A percentile compares a stretch with the other conserved stretches of the same genome.
phyloP scores from a whole-genome alignment of 2,888 invertebrate species.

The Sepiola atlantica region DNA sequence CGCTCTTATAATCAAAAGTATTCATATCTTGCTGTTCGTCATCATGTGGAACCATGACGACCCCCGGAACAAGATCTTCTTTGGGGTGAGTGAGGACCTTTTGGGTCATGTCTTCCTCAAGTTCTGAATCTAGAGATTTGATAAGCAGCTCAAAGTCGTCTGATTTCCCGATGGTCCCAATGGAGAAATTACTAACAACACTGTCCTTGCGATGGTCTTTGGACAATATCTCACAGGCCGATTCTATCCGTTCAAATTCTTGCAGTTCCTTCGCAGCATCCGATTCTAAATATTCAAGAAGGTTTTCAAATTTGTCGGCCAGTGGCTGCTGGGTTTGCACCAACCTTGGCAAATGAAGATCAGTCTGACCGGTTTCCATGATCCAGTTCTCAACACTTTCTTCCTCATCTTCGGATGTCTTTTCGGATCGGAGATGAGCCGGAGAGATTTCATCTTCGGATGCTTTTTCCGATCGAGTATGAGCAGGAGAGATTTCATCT shows the following conservation, averaged over 20 bases:
- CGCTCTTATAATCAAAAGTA: neutral
- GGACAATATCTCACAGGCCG: conserved; percentile 6
- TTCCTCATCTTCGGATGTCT: conserved; percentile 6
- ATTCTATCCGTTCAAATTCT: conserved; percentile 38
- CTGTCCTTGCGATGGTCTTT: neutral
- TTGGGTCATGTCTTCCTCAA: neutral
- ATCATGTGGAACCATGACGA: neutral
- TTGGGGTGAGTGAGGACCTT: neutral
- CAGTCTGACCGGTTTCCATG: neutral
- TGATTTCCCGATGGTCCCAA: neutral
- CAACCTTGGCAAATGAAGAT: neutral
- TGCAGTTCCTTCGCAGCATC: neutral
- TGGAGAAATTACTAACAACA: neutral
- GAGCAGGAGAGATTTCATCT: neutral
- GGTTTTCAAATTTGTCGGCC: conserved; percentile 37
- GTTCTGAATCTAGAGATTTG: neutral
- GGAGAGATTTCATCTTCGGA: neutral
- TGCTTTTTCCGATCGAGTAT: neutral
- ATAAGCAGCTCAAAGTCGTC: neutral
- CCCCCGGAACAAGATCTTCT: neutral
- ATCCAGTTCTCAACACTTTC: neutral
- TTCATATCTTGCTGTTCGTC: neutral
- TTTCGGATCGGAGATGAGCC: neutral
- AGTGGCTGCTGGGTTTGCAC: neutral
- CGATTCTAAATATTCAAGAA: neutral